Conservation (phyloP, 2,888 invertebrate species). For the Caenorhabditis panamensis region DNA sequence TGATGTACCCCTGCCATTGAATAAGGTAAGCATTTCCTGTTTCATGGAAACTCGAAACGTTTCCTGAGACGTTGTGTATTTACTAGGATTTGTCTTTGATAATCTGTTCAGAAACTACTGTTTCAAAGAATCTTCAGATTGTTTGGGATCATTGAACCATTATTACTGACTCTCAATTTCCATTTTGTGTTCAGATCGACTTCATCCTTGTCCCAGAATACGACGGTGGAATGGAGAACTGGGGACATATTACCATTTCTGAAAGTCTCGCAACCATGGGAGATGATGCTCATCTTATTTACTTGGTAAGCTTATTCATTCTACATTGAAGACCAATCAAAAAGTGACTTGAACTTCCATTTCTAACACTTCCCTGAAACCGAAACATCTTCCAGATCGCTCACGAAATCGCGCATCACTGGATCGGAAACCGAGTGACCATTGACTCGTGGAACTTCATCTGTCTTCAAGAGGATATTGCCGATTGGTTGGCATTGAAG, state of each 20-base stretch:
- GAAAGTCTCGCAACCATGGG: conserved; percentile 58
- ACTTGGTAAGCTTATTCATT: conserved; percentile 50
- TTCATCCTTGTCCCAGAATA: conserved; percentile 68
- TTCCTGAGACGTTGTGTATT: too few species aligned
- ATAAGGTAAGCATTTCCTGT: conserved; percentile 58
- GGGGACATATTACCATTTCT: conserved; percentile 71
- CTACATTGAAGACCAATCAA: too few species aligned
- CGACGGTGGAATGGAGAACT: conserved; percentile 75
- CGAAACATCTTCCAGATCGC: conserved; percentile 43
- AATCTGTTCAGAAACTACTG: too few species aligned
- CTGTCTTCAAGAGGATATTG: conserved; percentile 73
- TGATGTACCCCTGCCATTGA: conserved; percentile 68
- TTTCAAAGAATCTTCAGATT: too few species aligned
- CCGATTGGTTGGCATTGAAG: conserved; percentile 69
- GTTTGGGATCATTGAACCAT: too few species aligned
- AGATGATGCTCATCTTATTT: conserved; percentile 70
- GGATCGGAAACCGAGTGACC: conserved; percentile 71
- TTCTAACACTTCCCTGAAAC: neutral
- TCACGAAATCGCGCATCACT: conserved; percentile 73
- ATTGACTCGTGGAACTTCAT: conserved; percentile 68
- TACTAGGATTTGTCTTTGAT: too few species aligned
- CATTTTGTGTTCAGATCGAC: conserved; percentile 71
- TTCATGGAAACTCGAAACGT: too few species aligned
- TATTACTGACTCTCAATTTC: too few species aligned
- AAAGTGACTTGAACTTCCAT: too few species aligned